Percentiles rank a stretch among this genome's conserved stretches.
Conservation (phyloP, 2,113 vertebrate species). For the Malaclemys terrapin region DNA sequence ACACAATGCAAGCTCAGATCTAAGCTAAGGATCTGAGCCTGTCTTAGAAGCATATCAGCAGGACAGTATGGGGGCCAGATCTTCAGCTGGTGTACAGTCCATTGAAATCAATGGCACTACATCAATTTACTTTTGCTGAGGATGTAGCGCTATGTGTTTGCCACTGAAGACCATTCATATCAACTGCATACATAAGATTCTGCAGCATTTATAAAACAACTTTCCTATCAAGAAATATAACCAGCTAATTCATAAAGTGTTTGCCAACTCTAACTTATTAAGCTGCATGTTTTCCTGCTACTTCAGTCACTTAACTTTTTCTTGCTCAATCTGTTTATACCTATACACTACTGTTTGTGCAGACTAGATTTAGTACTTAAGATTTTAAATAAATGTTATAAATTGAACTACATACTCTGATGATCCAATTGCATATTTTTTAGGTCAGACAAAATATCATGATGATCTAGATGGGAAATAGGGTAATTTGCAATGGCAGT, state of each 20-base stretch:
- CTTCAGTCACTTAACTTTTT: neutral
- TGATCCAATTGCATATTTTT: neutral
- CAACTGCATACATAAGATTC: neutral
- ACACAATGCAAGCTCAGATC: conserved; percentile 15
- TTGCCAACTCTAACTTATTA: neutral
- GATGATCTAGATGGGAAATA: conserved; percentile 4
- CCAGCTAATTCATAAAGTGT: neutral
- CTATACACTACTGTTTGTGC: neutral
- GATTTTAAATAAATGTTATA: neutral
- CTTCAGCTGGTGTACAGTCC: neutral
- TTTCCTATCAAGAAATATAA: neutral
- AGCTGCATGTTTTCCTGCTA: neutral
- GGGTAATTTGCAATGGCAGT: neutral
- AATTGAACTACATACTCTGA: neutral
- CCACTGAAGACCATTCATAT: neutral
- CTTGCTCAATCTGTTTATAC: neutral
- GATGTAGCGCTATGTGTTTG: neutral
- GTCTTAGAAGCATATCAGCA: neutral
- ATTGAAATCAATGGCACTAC: neutral
- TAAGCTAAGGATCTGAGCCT: neutral
- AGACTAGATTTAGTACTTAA: neutral
- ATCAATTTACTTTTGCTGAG: neutral
- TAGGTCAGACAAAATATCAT: neutral
- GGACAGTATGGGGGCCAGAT: neutral
- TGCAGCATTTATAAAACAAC: neutral